Evolutionary conservation across 1,140 invertebrate species (phyloP).

Genomic region (Oncopodura yosiiana): DNA sequence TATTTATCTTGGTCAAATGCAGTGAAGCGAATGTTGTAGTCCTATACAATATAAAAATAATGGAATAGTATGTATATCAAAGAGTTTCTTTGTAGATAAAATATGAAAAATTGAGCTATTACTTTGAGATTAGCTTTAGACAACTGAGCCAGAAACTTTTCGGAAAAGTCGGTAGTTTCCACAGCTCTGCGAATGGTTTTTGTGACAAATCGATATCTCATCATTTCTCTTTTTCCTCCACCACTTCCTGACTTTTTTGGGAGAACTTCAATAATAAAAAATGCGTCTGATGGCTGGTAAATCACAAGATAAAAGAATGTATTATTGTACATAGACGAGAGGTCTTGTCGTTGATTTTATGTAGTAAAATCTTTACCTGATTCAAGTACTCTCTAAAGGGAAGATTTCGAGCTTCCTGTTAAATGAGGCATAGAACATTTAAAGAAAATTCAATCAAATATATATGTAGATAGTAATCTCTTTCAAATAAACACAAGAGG

Average conservation of each 20-base stretch:
- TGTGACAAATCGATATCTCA: slow-evolving; percentile 34
- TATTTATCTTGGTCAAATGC: slow-evolving; percentile 33
- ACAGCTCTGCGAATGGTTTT: slow-evolving; percentile 30
- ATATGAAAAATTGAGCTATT: slow-evolving; percentile 8
- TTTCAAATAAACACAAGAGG: too few species aligned
- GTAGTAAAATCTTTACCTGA: too few species aligned
- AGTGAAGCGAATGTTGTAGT: slow-evolving; percentile 32
- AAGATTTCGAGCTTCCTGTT: slow-evolving; percentile 34
- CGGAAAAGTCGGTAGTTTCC: slow-evolving; percentile 31
- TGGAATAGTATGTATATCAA: neutral
- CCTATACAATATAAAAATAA: slow-evolving; percentile 26
- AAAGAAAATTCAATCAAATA: too few species aligned
- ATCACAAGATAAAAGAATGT: too few species aligned
- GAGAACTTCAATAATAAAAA: slow-evolving; percentile 34
- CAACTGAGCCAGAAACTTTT: slow-evolving; percentile 34
- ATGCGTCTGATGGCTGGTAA: slow-evolving; percentile 30
- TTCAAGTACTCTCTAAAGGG: slow-evolving; percentile 33
- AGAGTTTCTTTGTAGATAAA: slow-evolving; percentile 1
- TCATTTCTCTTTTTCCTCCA: slow-evolving; percentile 24
- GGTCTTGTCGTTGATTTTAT: too few species aligned
- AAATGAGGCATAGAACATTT: too few species aligned
- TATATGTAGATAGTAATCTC: too few species aligned
- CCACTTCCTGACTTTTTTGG: slow-evolving; percentile 22
- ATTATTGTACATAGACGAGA: too few species aligned
- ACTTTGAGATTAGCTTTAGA: slow-evolving; percentile 32